A percentile compares a stretch with the other conserved stretches of the same genome.
phyloP scores from a whole-genome alignment of 1,140 invertebrate species.

The Rhagoletis pomonella region DNA sequence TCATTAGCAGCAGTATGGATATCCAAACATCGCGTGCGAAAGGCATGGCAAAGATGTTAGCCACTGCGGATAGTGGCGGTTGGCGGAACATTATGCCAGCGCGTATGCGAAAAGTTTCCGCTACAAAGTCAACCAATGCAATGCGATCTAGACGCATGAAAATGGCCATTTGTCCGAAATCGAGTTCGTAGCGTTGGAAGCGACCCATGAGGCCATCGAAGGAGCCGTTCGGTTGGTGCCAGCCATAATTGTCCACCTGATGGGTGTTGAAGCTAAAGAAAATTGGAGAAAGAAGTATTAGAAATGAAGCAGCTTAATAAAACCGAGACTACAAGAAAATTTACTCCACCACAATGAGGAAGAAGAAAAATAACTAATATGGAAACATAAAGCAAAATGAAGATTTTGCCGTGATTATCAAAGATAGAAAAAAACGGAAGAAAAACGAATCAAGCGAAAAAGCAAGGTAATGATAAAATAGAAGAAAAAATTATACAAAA shows the following conservation, averaged over 20 bases:
- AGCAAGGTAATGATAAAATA: no score
- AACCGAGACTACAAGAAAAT: no score
- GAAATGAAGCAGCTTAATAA: no score
- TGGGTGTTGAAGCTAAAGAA: slow-evolving; percentile 74
- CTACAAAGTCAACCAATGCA: slow-evolving; percentile 75
- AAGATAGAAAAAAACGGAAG: no score
- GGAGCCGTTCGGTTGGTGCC: slow-evolving; percentile 75
- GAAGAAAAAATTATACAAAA: no score
- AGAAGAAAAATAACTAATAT: no score
- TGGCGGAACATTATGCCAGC: slow-evolving; percentile 79
- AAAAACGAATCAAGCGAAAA: no score
- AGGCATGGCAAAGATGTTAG: slow-evolving; percentile 80
- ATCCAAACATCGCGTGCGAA: slow-evolving; percentile 80
- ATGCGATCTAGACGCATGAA: slow-evolving; percentile 77
- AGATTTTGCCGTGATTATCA: no score
- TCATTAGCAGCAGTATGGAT: slow-evolving; percentile 71
- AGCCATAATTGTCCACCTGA: slow-evolving; percentile 76
- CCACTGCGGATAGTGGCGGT: slow-evolving; percentile 80
- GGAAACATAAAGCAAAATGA: no score
- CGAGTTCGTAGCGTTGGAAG: slow-evolving; percentile 76
- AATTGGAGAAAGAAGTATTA: background rate
- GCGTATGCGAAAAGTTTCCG: slow-evolving; percentile 75
- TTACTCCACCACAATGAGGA: no score
- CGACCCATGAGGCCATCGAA: slow-evolving; percentile 76
- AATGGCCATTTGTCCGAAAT: slow-evolving; percentile 76